phyloP scores from a whole-genome alignment of 2,113 vertebrate species.

The Alethe diademata region DNA sequence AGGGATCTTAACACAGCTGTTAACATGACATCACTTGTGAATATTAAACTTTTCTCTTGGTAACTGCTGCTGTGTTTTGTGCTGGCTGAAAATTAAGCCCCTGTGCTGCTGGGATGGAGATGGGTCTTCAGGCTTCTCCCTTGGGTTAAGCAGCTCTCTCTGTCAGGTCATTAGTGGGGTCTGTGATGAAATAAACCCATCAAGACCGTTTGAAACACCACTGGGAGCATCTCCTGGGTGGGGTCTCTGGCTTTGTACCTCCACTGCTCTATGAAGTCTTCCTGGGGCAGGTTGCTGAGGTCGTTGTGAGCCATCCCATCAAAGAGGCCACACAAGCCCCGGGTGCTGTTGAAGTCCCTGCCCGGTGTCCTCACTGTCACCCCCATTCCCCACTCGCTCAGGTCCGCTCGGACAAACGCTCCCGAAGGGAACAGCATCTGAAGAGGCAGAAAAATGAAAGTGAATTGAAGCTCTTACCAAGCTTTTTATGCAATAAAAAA shows the following conservation, averaged over 20 bases:
- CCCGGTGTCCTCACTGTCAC: constrained; percentile 68
- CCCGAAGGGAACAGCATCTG: constrained; percentile 81
- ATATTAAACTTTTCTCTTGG: not conserved
- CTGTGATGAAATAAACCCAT: not conserved
- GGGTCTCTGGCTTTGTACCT: constrained; percentile 57
- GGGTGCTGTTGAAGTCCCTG: constrained; percentile 73
- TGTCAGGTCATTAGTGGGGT: not conserved
- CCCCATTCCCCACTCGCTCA: constrained; percentile 77
- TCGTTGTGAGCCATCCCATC: constrained; percentile 76
- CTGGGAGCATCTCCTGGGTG: not conserved
- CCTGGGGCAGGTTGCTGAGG: constrained; percentile 49
- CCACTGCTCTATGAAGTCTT: constrained; percentile 74
- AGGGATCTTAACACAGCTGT: constrained; percentile 15
- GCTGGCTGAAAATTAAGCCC: not conserved
- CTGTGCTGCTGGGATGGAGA: not conserved
- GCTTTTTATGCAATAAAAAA: not conserved
- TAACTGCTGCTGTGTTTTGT: not conserved
- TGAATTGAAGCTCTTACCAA: not conserved
- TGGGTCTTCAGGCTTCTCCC: not conserved
- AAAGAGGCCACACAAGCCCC: constrained; percentile 77
- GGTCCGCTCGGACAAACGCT: constrained; percentile 74
- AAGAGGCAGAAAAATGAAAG: not conserved
- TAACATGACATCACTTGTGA: not conserved
- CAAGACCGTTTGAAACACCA: not conserved
- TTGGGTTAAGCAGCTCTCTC: not conserved